Base-by-base conservation (phyloP, 2,888 invertebrate species). In the Brachynemurus nebulosus region DNA sequence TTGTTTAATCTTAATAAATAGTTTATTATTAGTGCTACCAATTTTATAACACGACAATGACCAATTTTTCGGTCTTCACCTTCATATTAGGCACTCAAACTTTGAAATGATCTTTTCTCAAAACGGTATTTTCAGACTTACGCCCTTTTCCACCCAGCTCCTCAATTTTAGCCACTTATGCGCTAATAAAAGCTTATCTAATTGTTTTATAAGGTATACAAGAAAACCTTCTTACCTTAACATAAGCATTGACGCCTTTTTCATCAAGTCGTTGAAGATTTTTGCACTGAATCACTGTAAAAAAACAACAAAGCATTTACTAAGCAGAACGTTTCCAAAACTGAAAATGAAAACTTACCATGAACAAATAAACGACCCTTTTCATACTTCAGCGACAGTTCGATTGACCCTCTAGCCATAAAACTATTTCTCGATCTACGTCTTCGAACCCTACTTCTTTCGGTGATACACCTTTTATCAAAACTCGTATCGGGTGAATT, bases 161-260 rank as follows among this genome's bases (percentile, higher is more conserved):
- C n/a, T n/a, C n/a, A n/a, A n/a, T n/a, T n/a, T n/a, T n/a, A n/a
- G n/a, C n/a, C n/a, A n/a, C n/a, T n/a, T n/a, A n/a, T n/a, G n/a
- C n/a, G n/a, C n/a, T n/a, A n/a, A n/a, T n/a, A n/a, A n/a, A n/a
- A n/a, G n/a, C n/a, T n/a, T n/a, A n/a, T n/a, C n/a, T n/a, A n/a
- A n/a, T n/a, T n/a, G n/a, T n/a, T n/a, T n/a, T n/a, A n/a, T n/a
- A n/a, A n/a, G n/a, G n/a, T n/a, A n/a, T n/a, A n/a, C n/a, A n/a
- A n/a, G n/a, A n/a, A n/a, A n/a, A n/a, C n/a, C n/a, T n/a, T 27
- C 67, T 66, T 56, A 81, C 84, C 72, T 86, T 86, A 18, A 86
- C 84, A 62, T 86, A 86, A 48, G 86, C 86, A 62, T 86, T 85
- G 50, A 85, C 76, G 38, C 71, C 70, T 54, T 74, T 78, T 40